Percentiles rank a stretch among this genome's conserved stretches.
Evolutionary conservation across 2,113 vertebrate genomes (phyloP).

Genomic region (Tichodroma muraria): DNA sequence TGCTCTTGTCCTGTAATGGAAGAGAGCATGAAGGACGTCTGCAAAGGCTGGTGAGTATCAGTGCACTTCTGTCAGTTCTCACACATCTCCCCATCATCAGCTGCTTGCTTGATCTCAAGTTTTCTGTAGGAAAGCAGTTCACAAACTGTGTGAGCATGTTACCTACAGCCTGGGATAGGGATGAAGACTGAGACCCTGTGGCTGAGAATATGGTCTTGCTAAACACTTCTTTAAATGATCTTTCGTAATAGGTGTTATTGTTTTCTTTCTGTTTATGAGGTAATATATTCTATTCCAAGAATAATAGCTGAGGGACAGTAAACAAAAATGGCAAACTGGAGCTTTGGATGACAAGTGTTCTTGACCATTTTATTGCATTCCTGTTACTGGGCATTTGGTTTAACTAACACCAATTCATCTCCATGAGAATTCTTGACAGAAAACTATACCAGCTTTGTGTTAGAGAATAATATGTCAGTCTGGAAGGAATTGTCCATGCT

Average conservation of each 20-base stretch:
- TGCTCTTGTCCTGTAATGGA: background rate
- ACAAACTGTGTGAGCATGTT: background rate
- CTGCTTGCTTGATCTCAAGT: background rate
- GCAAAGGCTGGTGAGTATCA: background rate
- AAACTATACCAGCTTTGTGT: background rate
- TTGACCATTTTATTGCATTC: background rate
- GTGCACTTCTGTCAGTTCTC: background rate
- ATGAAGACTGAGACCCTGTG: background rate
- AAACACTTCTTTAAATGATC: background rate
- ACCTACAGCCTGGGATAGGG: background rate
- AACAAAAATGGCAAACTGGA: background rate
- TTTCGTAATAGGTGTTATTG: background rate
- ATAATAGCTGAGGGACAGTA: background rate
- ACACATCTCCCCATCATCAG: background rate
- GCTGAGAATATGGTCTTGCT: background rate
- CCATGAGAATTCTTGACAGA: background rate
- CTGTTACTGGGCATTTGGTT: background rate
- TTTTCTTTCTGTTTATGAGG: background rate
- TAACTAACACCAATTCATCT: background rate
- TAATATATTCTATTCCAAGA: background rate
- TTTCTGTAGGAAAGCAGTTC: background rate
- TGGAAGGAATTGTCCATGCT: background rate
- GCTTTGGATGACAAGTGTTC: background rate
- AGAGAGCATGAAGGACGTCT: background rate
- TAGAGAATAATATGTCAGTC: background rate